phyloP scores from a whole-genome alignment of 2,888 invertebrate species.

The Drosophila mimica region DNA sequence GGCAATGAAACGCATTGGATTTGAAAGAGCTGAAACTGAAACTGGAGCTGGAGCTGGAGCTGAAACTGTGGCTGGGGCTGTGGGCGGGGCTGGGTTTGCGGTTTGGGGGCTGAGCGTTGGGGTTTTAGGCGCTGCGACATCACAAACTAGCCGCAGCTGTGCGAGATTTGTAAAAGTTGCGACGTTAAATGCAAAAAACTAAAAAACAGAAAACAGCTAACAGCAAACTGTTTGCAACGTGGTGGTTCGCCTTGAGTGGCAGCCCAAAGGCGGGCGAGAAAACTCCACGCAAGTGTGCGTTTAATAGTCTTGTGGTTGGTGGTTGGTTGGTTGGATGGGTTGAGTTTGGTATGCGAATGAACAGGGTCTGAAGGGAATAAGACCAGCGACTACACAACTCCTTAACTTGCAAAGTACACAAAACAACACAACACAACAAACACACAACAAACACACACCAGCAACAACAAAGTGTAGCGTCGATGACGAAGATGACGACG shows the following conservation, averaged over 20 bases:
- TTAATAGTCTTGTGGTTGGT: constrained; percentile 71
- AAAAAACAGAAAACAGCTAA: constrained; percentile 25
- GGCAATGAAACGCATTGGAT: constrained; percentile 46
- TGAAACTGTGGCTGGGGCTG: background rate
- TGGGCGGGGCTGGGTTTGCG: background rate
- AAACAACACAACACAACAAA: constrained; percentile 44
- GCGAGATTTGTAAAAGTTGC: constrained; percentile 70
- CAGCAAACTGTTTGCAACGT: constrained; percentile 59
- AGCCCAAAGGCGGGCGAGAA: constrained; percentile 64
- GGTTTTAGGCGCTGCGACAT: constrained; percentile 17
- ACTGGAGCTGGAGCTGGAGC: background rate
- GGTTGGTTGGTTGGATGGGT: background rate
- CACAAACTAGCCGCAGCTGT: constrained; percentile 65
- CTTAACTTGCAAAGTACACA: constrained; percentile 69
- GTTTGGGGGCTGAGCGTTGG: constrained; percentile 2
- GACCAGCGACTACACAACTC: constrained; percentile 46
- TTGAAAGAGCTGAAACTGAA: constrained; percentile 1
- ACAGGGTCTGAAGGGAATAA: background rate
- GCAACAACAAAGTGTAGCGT: constrained; percentile 33
- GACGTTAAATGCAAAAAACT: constrained; percentile 53
- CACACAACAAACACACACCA: constrained; percentile 25
- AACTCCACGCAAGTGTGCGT: constrained; percentile 74
- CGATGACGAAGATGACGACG: constrained; percentile 50
- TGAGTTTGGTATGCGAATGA: background rate
- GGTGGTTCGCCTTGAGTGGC: constrained; percentile 52